A percentile compares a stretch with the other conserved stretches of the same genome.
phyloP scores from a whole-genome alignment of 2,888 invertebrate genomes.

The Melanotus villosus region DNA sequence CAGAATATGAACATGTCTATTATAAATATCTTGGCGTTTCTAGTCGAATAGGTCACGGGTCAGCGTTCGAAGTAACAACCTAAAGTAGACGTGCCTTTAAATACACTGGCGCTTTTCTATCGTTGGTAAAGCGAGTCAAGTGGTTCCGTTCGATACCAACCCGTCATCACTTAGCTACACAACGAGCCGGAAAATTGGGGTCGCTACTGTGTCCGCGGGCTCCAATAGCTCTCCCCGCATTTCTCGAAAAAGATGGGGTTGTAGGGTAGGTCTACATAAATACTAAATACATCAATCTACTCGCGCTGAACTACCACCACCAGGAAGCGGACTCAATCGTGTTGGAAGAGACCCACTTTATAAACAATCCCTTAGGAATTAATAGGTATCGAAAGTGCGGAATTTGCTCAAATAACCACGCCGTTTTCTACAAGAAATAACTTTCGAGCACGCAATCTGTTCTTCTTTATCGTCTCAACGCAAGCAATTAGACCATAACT shows the following conservation, averaged over 20 bases:
- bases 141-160: constrained; percentile 56
- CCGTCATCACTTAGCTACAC: constrained; percentile 64
- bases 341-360: constrained; percentile 20
- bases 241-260: constrained; percentile 39
- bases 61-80: constrained; percentile 36
- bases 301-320: background rate
- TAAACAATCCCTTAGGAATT: constrained; percentile 20
- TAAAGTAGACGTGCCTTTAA: constrained; percentile 48
- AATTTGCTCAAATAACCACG: constrained; percentile 11
- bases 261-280: constrained; percentile 33
- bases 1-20: constrained; percentile 32
- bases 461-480: background rate
- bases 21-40: constrained; percentile 28
- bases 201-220: constrained; percentile 50
- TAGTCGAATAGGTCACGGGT: constrained; percentile 35
- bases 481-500: background rate
- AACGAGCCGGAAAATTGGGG: constrained; percentile 65
- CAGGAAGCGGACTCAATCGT: constrained; percentile 25
- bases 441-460: background rate
- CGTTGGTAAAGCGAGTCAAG: constrained; percentile 46
- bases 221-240: constrained; percentile 38
- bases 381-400: constrained; percentile 20
- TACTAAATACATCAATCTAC: constrained; percentile 36
- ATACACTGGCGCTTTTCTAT: constrained; percentile 49
- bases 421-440: background rate